A percentile compares a stretch with the other conserved stretches of the same genome.
Evolutionary conservation across 1,140 invertebrate species (phyloP).

Genomic region (Pararge aegeria): DNA sequence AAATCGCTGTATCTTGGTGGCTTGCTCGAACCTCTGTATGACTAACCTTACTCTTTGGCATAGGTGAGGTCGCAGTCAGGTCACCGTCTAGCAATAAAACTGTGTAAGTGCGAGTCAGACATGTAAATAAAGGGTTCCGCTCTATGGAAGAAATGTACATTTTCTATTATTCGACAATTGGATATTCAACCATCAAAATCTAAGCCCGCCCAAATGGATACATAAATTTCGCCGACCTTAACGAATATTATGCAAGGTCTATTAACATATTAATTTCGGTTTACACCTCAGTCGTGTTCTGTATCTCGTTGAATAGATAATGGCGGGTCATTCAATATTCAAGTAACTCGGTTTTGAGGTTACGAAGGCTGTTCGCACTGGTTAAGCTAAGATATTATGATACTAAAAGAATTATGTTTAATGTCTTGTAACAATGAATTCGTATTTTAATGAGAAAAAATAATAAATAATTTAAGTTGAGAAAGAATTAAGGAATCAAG

Average conservation of each 20-base stretch:
- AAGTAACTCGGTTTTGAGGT: constrained; percentile 19
- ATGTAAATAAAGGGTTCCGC: no score
- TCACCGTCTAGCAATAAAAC: no score
- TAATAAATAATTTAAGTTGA: background rate
- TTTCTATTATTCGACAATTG: background rate
- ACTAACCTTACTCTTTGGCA: no score
- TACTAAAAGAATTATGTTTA: no score
- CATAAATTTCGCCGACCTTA: constrained; percentile 21
- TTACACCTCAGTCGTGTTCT: constrained; percentile 31
- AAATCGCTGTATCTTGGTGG: no score
- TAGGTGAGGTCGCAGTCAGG: no score
- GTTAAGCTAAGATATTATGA: background rate
- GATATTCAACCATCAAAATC: constrained; percentile 1
- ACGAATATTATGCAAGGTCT: constrained; percentile 17
- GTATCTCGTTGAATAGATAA: constrained; percentile 27
- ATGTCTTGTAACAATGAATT: background rate
- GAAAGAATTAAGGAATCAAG: no score
- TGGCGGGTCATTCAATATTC: constrained; percentile 24
- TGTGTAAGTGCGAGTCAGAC: no score
- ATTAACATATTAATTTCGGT: constrained; percentile 42
- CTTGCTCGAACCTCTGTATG: no score
- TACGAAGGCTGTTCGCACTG: background rate
- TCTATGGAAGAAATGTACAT: background rate
- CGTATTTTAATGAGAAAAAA: background rate
- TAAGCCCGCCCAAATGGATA: background rate